A percentile compares a stretch with the other conserved stretches of the same genome.
These are phyloP conservation scores for Hippocampus barbouri DNA, from an alignment of 2,113 vertebrate species.

Conservation along the genomic window DNA sequence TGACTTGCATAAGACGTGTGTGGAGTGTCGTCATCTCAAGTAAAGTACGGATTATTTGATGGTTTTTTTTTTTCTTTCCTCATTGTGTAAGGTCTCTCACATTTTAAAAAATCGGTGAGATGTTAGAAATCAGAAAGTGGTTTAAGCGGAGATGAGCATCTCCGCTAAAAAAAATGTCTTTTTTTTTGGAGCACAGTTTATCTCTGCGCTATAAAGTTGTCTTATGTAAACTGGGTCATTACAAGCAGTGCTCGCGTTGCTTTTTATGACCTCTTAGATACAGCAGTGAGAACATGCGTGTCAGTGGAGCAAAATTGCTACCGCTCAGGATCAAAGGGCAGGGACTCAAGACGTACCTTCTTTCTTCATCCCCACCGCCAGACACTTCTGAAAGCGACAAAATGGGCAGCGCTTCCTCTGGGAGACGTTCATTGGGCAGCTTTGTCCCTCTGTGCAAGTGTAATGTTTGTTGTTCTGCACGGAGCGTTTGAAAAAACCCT, in stretches of 20 bases:
- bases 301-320: constrained; percentile 17
- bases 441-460: constrained; percentile 71
- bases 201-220: constrained; percentile 2
- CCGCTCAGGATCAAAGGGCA: constrained; percentile 3
- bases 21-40: no score
- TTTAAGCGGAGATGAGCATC: not conserved
- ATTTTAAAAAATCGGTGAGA: not conserved
- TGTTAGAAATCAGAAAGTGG: not conserved
- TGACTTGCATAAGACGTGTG: no score
- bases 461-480: constrained; percentile 79
- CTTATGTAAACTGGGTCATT: constrained; percentile 40
- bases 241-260: constrained; percentile 7
- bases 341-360: constrained; percentile 60
- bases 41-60: no score
- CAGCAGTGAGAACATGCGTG: constrained; percentile 15
- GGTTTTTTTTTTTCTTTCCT: no score
- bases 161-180: not conserved
- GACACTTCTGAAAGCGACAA: constrained; percentile 79
- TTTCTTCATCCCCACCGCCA: constrained; percentile 77
- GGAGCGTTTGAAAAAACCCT: constrained; percentile 81
- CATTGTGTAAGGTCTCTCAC: no score
- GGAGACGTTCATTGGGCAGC: constrained; percentile 72
- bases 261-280: constrained; percentile 62
- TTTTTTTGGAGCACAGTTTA: not conserved
- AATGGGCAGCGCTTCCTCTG: constrained; percentile 78